Conservation (phyloP, 2,797 vertebrate genomes). For the Takifugu ocellatus region DNA sequence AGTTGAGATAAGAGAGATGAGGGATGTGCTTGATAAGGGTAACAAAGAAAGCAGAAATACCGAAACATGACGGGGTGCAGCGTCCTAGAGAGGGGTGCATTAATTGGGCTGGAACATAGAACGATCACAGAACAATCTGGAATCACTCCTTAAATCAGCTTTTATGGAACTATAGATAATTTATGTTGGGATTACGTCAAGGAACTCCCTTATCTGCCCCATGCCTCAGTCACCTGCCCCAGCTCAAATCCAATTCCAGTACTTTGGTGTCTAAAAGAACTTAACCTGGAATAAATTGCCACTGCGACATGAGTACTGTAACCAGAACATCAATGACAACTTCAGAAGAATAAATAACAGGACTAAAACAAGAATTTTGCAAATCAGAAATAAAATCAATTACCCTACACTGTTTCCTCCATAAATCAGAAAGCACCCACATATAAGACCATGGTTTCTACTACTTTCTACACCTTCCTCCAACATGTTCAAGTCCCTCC, state of each 20-base stretch:
- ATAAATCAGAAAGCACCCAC: conserved; percentile 67
- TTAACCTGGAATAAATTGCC: conserved; percentile 19
- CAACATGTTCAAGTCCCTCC: conserved; percentile 45
- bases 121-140: neutral
- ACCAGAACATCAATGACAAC: conserved; percentile 21
- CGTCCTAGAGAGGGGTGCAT: conserved; percentile 4
- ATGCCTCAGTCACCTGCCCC: neutral
- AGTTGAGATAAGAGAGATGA: too few relatives aligned
- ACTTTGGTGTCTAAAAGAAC: conserved; percentile 36
- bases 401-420: conserved; percentile 40
- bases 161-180: neutral
- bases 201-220: neutral
- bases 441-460: conserved; percentile 69
- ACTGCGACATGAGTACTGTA: conserved; percentile 22
- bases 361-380: conserved; percentile 33
- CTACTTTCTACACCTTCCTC: conserved; percentile 61
- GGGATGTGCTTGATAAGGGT: too few relatives aligned
- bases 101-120: neutral
- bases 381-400: conserved; percentile 36
- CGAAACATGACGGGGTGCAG: conserved; percentile 3
- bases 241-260: conserved; percentile 23
- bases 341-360: conserved; percentile 27
- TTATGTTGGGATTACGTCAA: conserved; percentile 4
- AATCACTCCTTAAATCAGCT: too few relatives aligned
- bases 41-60: conserved; percentile 15